Evolutionary conservation across 2,888 invertebrate species (phyloP).

Genomic region (Dasypolia templi): DNA sequence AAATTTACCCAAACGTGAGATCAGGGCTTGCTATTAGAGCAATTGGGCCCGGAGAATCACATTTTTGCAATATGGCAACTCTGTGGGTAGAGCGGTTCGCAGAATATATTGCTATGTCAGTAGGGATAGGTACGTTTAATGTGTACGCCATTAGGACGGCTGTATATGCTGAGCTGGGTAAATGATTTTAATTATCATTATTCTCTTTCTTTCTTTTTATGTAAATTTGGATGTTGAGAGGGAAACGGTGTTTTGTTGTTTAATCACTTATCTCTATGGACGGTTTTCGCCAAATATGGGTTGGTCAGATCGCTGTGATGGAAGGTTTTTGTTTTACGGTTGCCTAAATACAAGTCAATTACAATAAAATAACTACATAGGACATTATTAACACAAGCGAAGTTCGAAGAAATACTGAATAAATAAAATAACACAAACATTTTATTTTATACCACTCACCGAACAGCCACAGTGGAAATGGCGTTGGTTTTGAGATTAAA

Average conservation of each 20-base stretch:
- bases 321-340: background rate
- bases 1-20: slow-evolving; percentile 42
- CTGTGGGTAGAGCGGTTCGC: slow-evolving; percentile 34
- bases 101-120: slow-evolving; percentile 57
- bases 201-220: slow-evolving; percentile 46
- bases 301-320: background rate
- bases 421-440: no score
- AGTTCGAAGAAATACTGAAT: no score
- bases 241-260: slow-evolving; percentile 14
- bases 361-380: no score
- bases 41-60: slow-evolving; percentile 44
- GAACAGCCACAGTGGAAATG: no score
- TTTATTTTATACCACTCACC: no score
- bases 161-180: slow-evolving; percentile 50
- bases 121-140: slow-evolving; percentile 34
- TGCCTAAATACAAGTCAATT: no score
- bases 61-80: slow-evolving; percentile 63
- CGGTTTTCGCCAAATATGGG: background rate
- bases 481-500: no score
- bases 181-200: slow-evolving; percentile 59
- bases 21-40: slow-evolving; percentile 47
- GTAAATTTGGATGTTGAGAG: slow-evolving; percentile 45
- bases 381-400: no score
- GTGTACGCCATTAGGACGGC: slow-evolving; percentile 52
- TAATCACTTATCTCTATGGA: slow-evolving; percentile 19